Evolutionary conservation across 2,888 invertebrate genomes (phyloP).

Genomic region (Plagodis pulveraria): DNA sequence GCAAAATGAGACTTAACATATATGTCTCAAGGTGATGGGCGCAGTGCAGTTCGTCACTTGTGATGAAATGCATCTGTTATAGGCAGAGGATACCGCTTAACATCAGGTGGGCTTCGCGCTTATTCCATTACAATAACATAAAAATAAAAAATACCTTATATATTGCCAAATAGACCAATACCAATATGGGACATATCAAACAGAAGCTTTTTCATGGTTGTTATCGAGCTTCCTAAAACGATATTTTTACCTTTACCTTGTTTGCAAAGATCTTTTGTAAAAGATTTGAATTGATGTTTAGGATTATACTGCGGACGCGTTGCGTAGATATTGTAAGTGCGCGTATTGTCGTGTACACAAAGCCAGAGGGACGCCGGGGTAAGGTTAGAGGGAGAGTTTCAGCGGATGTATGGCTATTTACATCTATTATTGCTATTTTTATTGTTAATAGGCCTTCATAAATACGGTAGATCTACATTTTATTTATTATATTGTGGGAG

Average conservation of each 20-base stretch:
- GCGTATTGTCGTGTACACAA: constrained; percentile 60
- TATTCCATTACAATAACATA: too few relatives aligned
- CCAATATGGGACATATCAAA: too few relatives aligned
- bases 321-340: constrained; percentile 63
- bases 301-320: constrained; percentile 36
- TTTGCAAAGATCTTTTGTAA: constrained; percentile 9
- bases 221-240: neutral
- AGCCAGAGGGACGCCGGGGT: constrained; percentile 43
- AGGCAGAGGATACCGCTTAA: too few relatives aligned
- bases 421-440: neutral
- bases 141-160: too few relatives aligned
- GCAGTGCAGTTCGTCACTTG: too few relatives aligned
- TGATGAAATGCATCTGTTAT: too few relatives aligned
- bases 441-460: neutral
- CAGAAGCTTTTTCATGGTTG: neutral
- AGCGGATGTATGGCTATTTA: constrained; percentile 19
- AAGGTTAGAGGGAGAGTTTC: constrained; percentile 38
- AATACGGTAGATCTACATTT: too few relatives aligned
- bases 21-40: too few relatives aligned
- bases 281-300: constrained; percentile 15
- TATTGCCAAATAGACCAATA: too few relatives aligned
- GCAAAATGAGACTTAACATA: too few relatives aligned
- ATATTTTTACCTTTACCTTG: neutral
- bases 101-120: too few relatives aligned
- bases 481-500: too few relatives aligned